Evolutionary conservation across 2,113 vertebrate genomes (phyloP), one percentile per base, ranked within the genome.

Genomic region (Collichthys lucidus): DNA sequence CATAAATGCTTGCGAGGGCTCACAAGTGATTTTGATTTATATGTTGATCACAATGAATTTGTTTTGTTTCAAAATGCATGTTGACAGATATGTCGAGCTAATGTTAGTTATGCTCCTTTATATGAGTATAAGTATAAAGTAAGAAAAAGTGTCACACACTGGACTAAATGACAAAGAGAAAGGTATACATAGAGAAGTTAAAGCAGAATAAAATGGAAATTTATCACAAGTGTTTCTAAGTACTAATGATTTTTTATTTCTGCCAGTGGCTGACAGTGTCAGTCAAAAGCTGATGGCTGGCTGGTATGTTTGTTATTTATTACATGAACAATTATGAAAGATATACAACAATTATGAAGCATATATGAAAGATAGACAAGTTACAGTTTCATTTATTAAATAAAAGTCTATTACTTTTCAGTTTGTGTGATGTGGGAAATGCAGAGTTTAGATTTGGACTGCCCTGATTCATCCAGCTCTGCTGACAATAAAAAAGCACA

Each of bases 1-100:
- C 62, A 57, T 26, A 49, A 71, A 83, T 80, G 70, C 60, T 68
- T n/a, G 59, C 44, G 31, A 31, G 66, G 57, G 71, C 44, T 77
- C 46, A 82, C 50, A 47, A 74, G 64, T 5, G 3, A 16, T 35
- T 11, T 17, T 19, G 42, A 4, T 19, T 42, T 47, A 22, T 46
- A 78, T 6, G 10, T 72, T 22, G 16, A 22, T 22, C n/a, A 52
- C 17, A 63, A 16, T 66, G 11, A 46, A 7, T 17, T 47, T 6
- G 50, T 7, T 35, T 35, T 35, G 31, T n/a, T 55, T 55, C 5
- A 24, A 14, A 59, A 57, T 2, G 11, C 14, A 56, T 56, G 24
- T 24, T 3, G 11, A 62, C 60, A 62, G 60, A 64, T 16, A 17
- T 15, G 42, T 24, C 46, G 62, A 26, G 15, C 11, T 50, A 20